A percentile compares a stretch with the other conserved stretches of the same genome.
Evolutionary conservation across 2,797 vertebrate species (phyloP).

Genomic region (Pseudomugil tenellus): DNA sequence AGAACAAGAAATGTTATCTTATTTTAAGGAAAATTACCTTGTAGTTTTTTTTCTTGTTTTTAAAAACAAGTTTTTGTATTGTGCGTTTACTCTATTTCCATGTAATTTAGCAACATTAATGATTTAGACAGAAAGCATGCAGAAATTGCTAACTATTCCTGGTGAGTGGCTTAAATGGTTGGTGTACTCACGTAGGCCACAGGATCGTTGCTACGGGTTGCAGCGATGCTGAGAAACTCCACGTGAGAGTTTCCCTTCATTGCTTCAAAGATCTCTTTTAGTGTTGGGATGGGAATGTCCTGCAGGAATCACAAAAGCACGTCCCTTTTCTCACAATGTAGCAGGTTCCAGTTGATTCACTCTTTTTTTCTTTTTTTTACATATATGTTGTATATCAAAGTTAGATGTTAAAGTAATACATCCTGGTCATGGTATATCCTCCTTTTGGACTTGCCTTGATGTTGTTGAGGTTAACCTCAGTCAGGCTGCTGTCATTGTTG

Average conservation of each 20-base stretch:
- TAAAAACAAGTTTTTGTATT: too few relatives aligned
- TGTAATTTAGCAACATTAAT: background rate
- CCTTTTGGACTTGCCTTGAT: slow-evolving; percentile 85
- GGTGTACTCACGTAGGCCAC: slow-evolving; percentile 74
- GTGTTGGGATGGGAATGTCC: slow-evolving; percentile 91
- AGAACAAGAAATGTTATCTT: too few relatives aligned
- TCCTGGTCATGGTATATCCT: accelerated
- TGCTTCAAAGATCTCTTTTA: slow-evolving; percentile 90
- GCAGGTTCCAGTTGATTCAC: background rate
- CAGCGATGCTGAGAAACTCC: slow-evolving; percentile 90
- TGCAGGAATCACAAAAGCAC: slow-evolving; percentile 44
- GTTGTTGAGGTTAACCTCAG: slow-evolving; percentile 96
- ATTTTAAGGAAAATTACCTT: too few relatives aligned
- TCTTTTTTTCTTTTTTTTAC: background rate
- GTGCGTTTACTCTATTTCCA: background rate
- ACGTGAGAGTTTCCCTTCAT: slow-evolving; percentile 92
- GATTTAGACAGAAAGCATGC: too few relatives aligned
- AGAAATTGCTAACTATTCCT: slow-evolving; percentile 3
- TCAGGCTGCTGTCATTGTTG: slow-evolving; percentile 86
- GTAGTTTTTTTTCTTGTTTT: too few relatives aligned
- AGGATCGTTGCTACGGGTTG: slow-evolving; percentile 94
- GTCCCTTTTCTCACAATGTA: background rate
- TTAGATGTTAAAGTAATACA: background rate
- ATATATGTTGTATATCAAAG: background rate
- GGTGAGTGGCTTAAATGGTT: background rate